Base-by-base conservation (phyloP, 2,888 invertebrate genomes). In the Aleiodes alternator region DNA sequence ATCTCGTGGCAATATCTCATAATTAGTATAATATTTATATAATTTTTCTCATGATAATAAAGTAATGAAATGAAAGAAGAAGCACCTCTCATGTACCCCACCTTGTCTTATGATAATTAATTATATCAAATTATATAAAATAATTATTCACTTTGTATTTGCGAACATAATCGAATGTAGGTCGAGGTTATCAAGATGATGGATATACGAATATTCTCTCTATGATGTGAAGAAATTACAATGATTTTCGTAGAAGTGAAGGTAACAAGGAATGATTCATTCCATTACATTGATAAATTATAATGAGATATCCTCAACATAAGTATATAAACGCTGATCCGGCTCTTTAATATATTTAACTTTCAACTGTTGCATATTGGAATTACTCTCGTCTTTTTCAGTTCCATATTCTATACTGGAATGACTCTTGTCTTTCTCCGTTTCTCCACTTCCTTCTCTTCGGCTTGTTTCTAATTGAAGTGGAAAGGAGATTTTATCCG, bases 401-500 rank as follows among this genome's bases (percentile, higher is more conserved):
- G 23, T 23, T 23, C 2, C 23, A 23, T 23, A 23, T 2, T 23
- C 23, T 23, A 1, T 23, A 23, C 2, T 23, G 1, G 23, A 23
- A 23, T 23, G 1, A 23, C 23, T 23, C 23, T 1, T 23, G 23
- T 23, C 23, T 23, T 23, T 23, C 2, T 23, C 23, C 23, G 23
- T 23, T 48, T 64, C 11, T 64, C 23, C 43, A 9, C 48, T 48
- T 64, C 12, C 16, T 16, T 64, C 9, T 4, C n/a, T 12, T 23
- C 12, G 38, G n/a, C 16, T 23, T 16, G 12, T 16, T 2, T 48
- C 48, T 8, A 56, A 48, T 8, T 76, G 76, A 66, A 72, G 72
- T 48, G 56, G 72, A 64, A 82, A 82, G 0, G 82, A 82, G 4
- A 83, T 79, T 61, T 81, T 83, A 51, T 84, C 80, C 0, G 84